Evolutionary conservation across 2,888 invertebrate species (phyloP), one percentile per base, ranked within the genome.

Genomic region (Cheiracanthium punctorium): DNA sequence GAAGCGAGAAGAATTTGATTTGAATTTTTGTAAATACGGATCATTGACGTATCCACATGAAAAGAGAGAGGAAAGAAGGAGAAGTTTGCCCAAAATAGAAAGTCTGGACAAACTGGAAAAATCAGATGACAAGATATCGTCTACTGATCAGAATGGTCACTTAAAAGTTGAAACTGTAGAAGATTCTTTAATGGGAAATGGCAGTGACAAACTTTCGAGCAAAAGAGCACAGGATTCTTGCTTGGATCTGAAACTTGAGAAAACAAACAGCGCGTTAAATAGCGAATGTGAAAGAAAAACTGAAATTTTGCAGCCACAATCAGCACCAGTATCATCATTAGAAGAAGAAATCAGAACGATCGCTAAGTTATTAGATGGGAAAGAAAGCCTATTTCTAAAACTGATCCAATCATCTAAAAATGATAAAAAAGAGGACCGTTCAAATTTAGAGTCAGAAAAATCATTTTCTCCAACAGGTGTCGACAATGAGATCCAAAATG

Each of bases 341-440:
- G 84, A 85, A 64, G 84, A 85, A 28, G 84, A 85, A 20, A 85
- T 85, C n/a, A 28, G 84, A 8, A 70, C 84, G 0, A 85, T 85
- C 28, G 84, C 84, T 5, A 85, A 79, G 24, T 28, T 85, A 7
- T 32, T 85, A 8, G 70, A 85, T 32, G 84, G 84, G 0, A 86
- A 86, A 75, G 85, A 86, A 33, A 86, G 80, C 17, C 37, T 86
- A 14, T 86, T 86, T 33, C 33, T 80, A 2, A 85, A 79, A 30
- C 70, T 85, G 17, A 85, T 85, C 5, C 69, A 85, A n/a, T 85
- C 84, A 29, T 79, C 79, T 1, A 69, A 33, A 29, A 32, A 8
- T 64, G 41, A 17, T 12, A 20, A 29, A 41, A n/a, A 71, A 29
- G 8, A 10, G 10, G n/a, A 28, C 2, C 10, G 1, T 28, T 17